These are phyloP conservation scores for Acestrorhynchus altus DNA, from an alignment of 2,797 vertebrate species.

Conservation along the genomic window DNA sequence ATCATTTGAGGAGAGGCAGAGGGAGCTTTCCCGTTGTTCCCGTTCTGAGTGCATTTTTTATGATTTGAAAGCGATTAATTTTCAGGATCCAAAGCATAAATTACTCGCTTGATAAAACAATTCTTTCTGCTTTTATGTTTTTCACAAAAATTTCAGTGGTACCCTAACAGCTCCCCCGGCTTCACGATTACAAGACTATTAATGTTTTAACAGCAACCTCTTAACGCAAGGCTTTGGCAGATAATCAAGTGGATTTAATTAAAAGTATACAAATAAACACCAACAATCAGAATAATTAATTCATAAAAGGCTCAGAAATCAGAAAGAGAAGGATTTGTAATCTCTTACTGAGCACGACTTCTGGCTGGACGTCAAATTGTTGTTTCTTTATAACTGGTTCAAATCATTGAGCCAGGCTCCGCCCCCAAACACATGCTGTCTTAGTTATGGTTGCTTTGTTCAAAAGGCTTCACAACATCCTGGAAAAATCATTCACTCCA, in stretches of 20 bases:
- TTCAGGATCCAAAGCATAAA: slow-evolving; percentile 4
- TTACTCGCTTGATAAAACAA: slow-evolving; percentile 30
- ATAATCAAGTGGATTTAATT: slow-evolving; percentile 37
- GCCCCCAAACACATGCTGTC: too few species aligned
- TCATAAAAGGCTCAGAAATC: background rate
- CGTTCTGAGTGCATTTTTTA: background rate
- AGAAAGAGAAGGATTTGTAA: background rate
- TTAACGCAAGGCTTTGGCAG: slow-evolving; percentile 6
- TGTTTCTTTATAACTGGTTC: too few species aligned
- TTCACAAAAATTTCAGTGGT: slow-evolving; percentile 5
- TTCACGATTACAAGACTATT: slow-evolving; percentile 30
- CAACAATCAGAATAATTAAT: background rate
- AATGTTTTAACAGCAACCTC: slow-evolving; percentile 26
- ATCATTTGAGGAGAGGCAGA: background rate
- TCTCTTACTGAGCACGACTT: background rate
- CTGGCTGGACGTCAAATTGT: too few species aligned
- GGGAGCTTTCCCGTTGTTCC: background rate
- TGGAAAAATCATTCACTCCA: too few species aligned
- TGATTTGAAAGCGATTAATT: background rate
- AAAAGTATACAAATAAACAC: slow-evolving; percentile 18
- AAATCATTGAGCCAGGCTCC: too few species aligned
- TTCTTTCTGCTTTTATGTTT: background rate
- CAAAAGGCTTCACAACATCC: too few species aligned
- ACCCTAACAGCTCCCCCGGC: background rate
- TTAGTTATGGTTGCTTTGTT: too few species aligned